Evolutionary conservation across 2,888 invertebrate genomes (phyloP).

Genomic region (Himalopsyche anomala): DNA sequence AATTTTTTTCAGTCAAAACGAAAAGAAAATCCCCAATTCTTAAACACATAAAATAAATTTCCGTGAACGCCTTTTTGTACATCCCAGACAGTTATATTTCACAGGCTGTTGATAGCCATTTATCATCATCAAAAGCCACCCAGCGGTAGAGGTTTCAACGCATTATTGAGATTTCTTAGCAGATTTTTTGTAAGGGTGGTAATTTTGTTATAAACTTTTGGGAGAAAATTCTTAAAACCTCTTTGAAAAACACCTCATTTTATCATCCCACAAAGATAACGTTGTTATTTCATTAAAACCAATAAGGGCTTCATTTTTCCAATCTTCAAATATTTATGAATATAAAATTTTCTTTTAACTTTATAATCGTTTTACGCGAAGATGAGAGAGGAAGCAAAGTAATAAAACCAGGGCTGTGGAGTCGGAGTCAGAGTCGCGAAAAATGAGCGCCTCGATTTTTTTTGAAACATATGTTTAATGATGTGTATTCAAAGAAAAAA

Average conservation of each 20-base stretch:
- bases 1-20: too few species aligned
- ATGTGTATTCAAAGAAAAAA: too few species aligned
- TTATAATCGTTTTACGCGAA: background rate
- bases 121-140: conserved; percentile 9
- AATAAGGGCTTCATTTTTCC: background rate
- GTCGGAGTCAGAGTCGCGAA: too few species aligned
- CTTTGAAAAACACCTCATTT: background rate
- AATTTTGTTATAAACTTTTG: background rate
- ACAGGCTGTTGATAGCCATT: background rate
- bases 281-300: background rate
- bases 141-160: background rate
- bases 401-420: too few species aligned
- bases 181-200: background rate
- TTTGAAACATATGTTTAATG: too few species aligned
- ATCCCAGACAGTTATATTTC: too few species aligned
- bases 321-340: background rate
- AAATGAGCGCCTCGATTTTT: too few species aligned
- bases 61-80: too few species aligned
- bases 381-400: too few species aligned
- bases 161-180: background rate
- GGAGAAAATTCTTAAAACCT: background rate
- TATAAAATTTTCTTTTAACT: background rate
- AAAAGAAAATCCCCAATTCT: too few species aligned
- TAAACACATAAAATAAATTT: too few species aligned
- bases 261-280: background rate